Conservation (phyloP, 2,888 invertebrate genomes). For the Myathropa florea region DNA sequence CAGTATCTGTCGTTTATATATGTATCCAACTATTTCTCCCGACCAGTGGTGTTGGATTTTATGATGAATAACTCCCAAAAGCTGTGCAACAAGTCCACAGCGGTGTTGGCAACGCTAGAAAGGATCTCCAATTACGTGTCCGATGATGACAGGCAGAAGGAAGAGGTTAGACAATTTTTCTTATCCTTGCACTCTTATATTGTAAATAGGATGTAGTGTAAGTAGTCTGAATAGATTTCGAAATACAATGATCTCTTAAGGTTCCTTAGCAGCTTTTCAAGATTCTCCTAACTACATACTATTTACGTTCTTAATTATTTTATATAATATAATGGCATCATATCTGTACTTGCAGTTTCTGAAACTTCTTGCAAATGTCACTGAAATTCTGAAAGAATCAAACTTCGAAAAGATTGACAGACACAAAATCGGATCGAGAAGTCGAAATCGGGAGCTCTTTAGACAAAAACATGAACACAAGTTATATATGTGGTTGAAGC, state of each 20-base stretch:
- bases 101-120: neutral
- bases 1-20: conserved; percentile 75
- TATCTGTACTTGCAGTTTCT: conserved; percentile 22
- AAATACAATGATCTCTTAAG: no score
- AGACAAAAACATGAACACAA: conserved; percentile 15
- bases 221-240: no score
- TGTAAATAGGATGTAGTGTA: no score
- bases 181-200: no score
- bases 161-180: conserved; percentile 22
- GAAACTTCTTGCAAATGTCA: conserved; percentile 1
- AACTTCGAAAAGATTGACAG: conserved; percentile 2
- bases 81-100: conserved; percentile 66
- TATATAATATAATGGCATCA: neutral
- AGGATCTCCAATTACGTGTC: conserved; percentile 43
- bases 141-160: conserved; percentile 48
- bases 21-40: conserved; percentile 74
- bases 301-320: neutral
- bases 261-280: no score
- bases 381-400: neutral
- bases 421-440: conserved; percentile 46
- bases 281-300: no score
- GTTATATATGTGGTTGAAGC: neutral
- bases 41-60: conserved; percentile 75
- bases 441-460: conserved; percentile 25
- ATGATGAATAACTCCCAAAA: conserved; percentile 75